Base-by-base conservation (phyloP, 2,113 vertebrate genomes). In the Synchiropus splendidus region DNA sequence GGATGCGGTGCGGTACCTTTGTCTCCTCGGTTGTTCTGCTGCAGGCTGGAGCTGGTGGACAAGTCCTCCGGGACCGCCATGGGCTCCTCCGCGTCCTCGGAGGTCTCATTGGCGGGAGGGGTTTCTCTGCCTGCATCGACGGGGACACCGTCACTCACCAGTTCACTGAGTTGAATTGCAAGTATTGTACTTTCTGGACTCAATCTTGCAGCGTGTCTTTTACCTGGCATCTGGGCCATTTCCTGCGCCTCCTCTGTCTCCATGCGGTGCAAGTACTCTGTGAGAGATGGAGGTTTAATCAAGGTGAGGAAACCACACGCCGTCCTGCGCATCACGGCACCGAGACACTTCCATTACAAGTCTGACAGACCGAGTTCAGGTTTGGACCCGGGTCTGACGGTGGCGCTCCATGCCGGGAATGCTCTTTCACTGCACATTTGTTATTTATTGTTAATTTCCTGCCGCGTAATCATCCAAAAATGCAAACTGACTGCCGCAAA, bases 371-470 rank as follows among this genome's bases (percentile, higher is more conserved):
- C 12, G 57, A 36, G 61, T 46, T 47, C 3, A 45, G 51, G 68
- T 45, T 54, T 62, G 10, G 42, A 48, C 44, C 61, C 8, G 50
- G 73, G 58, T 61, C 42, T 15, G 31, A 50, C 49, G 72, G 58
- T 53, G 57, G 39, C 49, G 41, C 49, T 58, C 39, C 48, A 48
- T 42, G 57, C 60, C 1, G 43, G 72, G 61, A 68, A 67, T 51
- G 55, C 75, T 67, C 74, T 77, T 81, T 84, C 84, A 76, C 82
- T 93, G 89, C 89, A 91, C 94, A 97, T 98, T 97, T 98, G 92
- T 98, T 98, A 98, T 98, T 98, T 97, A 98, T 98, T 98, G 95
- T 97, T 98, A 98, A 97, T 97, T 97, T 96, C 89, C 90, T 87
- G 88, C 89, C 86, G 91, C 90, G 88, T 95, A 94, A 97, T 96